Evolutionary conservation across 2,888 invertebrate species (phyloP).

Genomic region (Nemotelus nigrinus): DNA sequence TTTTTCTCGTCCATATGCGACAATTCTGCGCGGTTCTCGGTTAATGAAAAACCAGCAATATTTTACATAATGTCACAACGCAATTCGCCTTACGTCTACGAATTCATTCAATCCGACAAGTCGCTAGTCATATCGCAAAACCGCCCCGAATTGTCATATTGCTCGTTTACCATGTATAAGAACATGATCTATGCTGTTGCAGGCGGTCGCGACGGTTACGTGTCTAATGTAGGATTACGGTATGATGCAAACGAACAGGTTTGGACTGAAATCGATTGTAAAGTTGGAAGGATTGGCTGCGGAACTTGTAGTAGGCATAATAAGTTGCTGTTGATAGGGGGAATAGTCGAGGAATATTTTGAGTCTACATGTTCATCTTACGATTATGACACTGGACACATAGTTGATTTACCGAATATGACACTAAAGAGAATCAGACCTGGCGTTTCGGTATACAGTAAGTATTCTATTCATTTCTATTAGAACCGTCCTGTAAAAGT

Average conservation of each 20-base stretch:
- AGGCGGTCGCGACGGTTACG: neutral
- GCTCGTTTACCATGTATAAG: conserved; percentile 4
- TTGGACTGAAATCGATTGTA: conserved; percentile 12
- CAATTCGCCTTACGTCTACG: neutral
- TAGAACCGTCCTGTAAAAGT: no score
- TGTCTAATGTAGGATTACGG: conserved; percentile 2
- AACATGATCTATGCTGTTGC: conserved; percentile 14
- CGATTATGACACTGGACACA: conserved; percentile 16
- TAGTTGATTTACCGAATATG: neutral
- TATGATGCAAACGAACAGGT: neutral
- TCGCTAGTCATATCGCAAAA: neutral
- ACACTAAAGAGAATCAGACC: neutral
- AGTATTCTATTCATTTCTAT: neutral
- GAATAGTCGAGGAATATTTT: neutral
- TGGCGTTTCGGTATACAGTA: conserved; percentile 17
- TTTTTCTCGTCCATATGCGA: neutral
- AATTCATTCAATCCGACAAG: neutral
- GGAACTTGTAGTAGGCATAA: conserved; percentile 6
- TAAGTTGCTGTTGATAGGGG: conserved; percentile 11
- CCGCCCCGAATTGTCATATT: neutral
- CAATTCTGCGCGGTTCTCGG: neutral
- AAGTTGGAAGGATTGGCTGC: neutral
- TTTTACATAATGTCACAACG: conserved; percentile 12
- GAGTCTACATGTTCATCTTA: conserved; percentile 1
- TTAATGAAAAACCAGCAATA: neutral